Conservation (phyloP, 2,888 invertebrate genomes). For the Coenonympha glycerion region DNA sequence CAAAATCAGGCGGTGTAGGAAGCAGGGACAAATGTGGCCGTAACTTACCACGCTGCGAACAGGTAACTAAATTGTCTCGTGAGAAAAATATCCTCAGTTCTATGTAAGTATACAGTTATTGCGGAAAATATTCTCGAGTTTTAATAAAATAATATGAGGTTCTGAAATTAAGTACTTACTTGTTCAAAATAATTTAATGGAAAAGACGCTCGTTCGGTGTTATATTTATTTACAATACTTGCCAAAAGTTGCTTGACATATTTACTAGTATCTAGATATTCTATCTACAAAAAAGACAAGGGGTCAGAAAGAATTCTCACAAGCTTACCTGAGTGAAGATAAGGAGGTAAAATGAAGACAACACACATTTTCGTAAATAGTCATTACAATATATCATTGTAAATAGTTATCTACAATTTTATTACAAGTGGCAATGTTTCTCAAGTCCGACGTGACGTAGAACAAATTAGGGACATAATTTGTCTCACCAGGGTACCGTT, state of each 20-base stretch:
- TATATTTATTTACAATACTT: too few species aligned
- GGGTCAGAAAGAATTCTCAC: too few species aligned
- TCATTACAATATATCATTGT: too few species aligned
- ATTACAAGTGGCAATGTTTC: slow-evolving; percentile 46
- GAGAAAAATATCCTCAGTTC: slow-evolving; percentile 17
- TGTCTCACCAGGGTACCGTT: slow-evolving; percentile 48
- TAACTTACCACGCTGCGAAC: slow-evolving; percentile 49
- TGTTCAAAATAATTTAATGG: too few species aligned
- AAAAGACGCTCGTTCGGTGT: too few species aligned
- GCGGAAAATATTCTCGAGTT: neutral
- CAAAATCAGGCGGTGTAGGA: slow-evolving; percentile 60
- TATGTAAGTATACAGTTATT: neutral
- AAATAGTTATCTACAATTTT: slow-evolving; percentile 9
- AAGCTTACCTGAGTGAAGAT: too few species aligned
- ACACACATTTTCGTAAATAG: too few species aligned
- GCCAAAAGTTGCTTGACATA: too few species aligned
- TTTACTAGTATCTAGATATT: too few species aligned
- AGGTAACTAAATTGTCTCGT: slow-evolving; percentile 23
- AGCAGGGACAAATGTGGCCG: slow-evolving; percentile 66
- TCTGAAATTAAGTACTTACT: too few species aligned
- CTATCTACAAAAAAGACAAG: too few species aligned
- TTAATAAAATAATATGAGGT: too few species aligned
- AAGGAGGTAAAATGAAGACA: neutral
- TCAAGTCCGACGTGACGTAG: slow-evolving; percentile 35
- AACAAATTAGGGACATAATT: slow-evolving; percentile 68